A percentile compares a stretch with the other conserved stretches of the same genome.
Conservation (phyloP, 2,113 vertebrate species). For the Clarias batrachus region DNA sequence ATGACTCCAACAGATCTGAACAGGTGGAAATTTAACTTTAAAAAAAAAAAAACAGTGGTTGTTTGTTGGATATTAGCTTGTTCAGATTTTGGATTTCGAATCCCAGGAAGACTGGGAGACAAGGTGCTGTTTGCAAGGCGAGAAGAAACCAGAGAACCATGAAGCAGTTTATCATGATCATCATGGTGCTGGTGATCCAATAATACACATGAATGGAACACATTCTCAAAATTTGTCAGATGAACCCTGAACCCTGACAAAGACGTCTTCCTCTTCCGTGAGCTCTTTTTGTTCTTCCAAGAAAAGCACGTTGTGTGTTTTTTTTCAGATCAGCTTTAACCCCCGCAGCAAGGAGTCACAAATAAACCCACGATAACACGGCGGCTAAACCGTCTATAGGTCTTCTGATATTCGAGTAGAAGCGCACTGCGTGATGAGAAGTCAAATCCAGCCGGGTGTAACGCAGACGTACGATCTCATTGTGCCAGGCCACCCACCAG, state of each 20-base stretch:
- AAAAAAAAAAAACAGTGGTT: too few relatives aligned
- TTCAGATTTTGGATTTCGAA: background rate
- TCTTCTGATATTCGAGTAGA: background rate
- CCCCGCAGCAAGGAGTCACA: background rate
- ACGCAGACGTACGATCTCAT: slow-evolving; percentile 32
- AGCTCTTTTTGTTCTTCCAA: background rate
- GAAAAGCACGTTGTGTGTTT: background rate
- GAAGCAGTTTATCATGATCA: background rate
- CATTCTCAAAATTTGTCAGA: too few relatives aligned
- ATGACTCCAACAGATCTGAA: too few relatives aligned
- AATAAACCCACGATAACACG: background rate
- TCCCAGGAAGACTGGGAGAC: background rate
- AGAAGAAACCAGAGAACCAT: background rate
- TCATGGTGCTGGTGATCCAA: background rate
- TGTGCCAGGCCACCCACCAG: slow-evolving; percentile 46
- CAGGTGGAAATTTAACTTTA: too few relatives aligned
- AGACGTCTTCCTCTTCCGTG: background rate
- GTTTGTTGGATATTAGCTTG: background rate
- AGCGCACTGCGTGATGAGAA: background rate
- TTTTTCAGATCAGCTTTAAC: background rate
- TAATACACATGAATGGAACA: background rate
- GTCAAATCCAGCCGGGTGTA: slow-evolving; percentile 22
- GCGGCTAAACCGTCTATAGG: background rate
- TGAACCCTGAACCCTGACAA: too few relatives aligned
- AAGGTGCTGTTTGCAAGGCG: background rate